These are phyloP conservation scores for Drosophila takahashii DNA, from an alignment of 1,140 invertebrate species.

Conservation along the genomic window DNA sequence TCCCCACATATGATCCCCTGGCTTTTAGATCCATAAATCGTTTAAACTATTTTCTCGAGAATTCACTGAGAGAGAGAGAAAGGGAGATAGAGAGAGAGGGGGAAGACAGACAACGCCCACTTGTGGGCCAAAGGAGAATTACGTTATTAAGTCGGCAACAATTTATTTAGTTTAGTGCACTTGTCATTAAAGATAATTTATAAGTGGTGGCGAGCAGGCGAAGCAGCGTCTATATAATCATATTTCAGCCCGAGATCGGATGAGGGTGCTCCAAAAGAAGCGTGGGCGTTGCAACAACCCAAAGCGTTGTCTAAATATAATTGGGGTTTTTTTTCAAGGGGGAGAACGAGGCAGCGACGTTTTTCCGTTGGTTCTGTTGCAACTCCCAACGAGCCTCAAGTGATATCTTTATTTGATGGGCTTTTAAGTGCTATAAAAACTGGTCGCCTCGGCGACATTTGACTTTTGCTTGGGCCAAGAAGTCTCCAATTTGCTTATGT, in stretches of 20 bases:
- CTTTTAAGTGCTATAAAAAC: conserved; percentile 63
- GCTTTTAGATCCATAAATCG: conserved; percentile 58
- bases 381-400: conserved; percentile 35
- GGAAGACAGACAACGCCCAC: conserved; percentile 48
- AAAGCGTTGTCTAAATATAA: conserved; percentile 55
- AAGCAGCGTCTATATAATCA: conserved; percentile 53
- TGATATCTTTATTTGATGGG: conserved; percentile 60
- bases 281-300: conserved; percentile 56
- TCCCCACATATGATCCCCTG: conserved; percentile 15
- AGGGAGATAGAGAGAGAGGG: background rate
- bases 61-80: background rate
- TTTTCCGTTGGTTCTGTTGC: conserved; percentile 49
- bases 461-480: conserved; percentile 42
- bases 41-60: conserved; percentile 46
- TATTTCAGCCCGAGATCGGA: conserved; percentile 26
- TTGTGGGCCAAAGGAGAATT: conserved; percentile 58
- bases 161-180: conserved; percentile 80
- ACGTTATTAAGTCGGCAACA: conserved; percentile 73
- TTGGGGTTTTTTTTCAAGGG: conserved; percentile 27
- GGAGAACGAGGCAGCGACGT: conserved; percentile 11
- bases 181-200: conserved; percentile 81
- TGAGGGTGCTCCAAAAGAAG: conserved; percentile 28
- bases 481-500: conserved; percentile 22
- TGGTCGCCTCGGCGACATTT: conserved; percentile 49
- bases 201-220: conserved; percentile 41